phyloP scores from a whole-genome alignment of 2,797 vertebrate species.

The Linurgus olivaceus region DNA sequence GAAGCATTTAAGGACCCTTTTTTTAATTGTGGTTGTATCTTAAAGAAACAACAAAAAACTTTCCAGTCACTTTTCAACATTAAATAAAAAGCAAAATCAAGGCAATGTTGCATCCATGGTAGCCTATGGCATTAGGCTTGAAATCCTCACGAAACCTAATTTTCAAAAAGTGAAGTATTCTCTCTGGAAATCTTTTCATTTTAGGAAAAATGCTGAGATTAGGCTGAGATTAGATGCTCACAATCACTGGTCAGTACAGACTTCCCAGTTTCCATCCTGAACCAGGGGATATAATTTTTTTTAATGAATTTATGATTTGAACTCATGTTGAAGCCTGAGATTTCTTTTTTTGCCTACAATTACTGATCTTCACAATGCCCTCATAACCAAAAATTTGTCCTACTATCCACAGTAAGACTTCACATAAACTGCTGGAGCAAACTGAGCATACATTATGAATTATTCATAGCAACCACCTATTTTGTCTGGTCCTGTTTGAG shows the following conservation, averaged over 20 bases:
- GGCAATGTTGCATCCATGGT: neutral
- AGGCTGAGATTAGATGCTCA: neutral
- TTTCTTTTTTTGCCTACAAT: neutral
- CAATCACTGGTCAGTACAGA: neutral
- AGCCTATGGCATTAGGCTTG: neutral
- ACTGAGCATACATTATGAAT: neutral
- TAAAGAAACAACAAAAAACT: neutral
- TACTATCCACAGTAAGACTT: neutral
- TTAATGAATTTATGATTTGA: neutral
- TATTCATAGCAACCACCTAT: neutral
- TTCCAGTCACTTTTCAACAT: neutral
- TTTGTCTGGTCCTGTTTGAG: neutral
- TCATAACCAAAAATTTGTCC: neutral
- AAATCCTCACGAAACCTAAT: neutral
- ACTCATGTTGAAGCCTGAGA: neutral
- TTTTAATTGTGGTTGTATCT: neutral
- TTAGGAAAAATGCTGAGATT: neutral
- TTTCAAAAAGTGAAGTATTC: neutral
- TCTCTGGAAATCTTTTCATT: neutral
- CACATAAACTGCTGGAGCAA: neutral
- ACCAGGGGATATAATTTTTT: neutral
- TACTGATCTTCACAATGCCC: neutral
- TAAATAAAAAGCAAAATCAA: neutral
- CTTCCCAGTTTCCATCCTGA: neutral
- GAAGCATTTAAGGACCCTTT: fast-evolving